phyloP scores from a whole-genome alignment of 2,888 invertebrate genomes.

The Shargacucullia verbasci region DNA sequence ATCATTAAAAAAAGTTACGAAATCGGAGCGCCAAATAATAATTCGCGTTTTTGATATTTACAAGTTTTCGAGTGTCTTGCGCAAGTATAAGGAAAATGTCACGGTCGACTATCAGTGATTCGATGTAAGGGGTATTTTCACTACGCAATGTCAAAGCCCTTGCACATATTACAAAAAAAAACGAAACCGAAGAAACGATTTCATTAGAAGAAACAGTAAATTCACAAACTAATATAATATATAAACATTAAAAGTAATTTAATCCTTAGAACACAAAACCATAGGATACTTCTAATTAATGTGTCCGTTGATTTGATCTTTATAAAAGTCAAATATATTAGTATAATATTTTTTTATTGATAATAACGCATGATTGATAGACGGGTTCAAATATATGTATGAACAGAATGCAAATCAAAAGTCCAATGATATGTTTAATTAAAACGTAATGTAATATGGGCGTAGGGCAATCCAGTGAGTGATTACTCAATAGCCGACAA shows the following conservation, averaged over 20 bases:
- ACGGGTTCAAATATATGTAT: constrained; percentile 51
- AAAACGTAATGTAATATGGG: constrained; percentile 53
- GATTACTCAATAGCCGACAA: constrained; percentile 43
- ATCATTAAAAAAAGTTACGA: constrained; percentile 74
- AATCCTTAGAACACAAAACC: no score
- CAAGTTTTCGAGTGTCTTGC: constrained; percentile 72
- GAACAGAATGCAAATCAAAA: constrained; percentile 57
- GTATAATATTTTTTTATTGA: constrained; percentile 53
- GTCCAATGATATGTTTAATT: constrained; percentile 55
- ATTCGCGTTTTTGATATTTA: constrained; percentile 72
- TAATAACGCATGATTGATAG: constrained; percentile 57
- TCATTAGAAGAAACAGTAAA: no score
- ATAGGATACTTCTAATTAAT: constrained; percentile 46
- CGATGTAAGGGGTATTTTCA: constrained; percentile 71
- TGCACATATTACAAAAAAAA: not conserved
- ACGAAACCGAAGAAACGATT: no score
- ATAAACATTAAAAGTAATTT: no score
- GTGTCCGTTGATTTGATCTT: constrained; percentile 44
- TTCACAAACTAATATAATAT: no score
- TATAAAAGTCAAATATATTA: constrained; percentile 45
- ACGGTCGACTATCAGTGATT: constrained; percentile 77
- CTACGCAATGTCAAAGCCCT: constrained; percentile 2
- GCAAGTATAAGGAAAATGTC: constrained; percentile 78
- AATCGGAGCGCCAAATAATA: constrained; percentile 74
- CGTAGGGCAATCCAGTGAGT: constrained; percentile 49